Conservation (phyloP, 1,140 invertebrate genomes). For the Lasioglossum albipes region DNA sequence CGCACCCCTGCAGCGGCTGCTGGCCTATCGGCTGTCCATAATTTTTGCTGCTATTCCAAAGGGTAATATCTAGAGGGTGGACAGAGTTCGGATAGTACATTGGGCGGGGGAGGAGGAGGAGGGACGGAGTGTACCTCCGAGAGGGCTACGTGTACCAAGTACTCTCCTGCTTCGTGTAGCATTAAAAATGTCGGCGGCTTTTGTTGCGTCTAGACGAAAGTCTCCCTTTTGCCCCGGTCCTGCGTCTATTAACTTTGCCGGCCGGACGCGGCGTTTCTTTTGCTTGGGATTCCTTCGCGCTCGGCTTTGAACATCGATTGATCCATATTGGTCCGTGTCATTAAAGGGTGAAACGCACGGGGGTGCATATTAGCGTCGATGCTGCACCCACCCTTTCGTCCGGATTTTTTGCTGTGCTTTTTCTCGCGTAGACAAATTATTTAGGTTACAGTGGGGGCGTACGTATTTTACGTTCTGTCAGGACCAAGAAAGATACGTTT, state of each 20-base stretch:
- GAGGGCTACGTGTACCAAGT: constrained; percentile 60
- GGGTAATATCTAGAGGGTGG: constrained; percentile 67
- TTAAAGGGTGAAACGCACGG: constrained; percentile 6
- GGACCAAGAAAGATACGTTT: too few relatives aligned
- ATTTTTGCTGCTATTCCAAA: constrained; percentile 74
- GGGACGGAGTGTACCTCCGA: constrained; percentile 37
- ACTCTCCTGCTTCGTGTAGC: constrained; percentile 58
- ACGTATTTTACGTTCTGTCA: too few relatives aligned
- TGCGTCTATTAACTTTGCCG: constrained; percentile 20
- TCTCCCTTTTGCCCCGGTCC: constrained; percentile 20
- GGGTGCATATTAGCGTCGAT: neutral
- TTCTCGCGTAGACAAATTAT: too few relatives aligned
- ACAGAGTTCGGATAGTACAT: too few relatives aligned
- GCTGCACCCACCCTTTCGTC: neutral
- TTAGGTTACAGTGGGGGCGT: too few relatives aligned
- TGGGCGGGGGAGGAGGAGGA: constrained; percentile 26
- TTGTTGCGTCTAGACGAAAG: constrained; percentile 56
- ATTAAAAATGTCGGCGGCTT: constrained; percentile 63
- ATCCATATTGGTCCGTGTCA: constrained; percentile 12
- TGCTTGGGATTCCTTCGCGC: constrained; percentile 9
- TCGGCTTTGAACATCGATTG: constrained; percentile 14
- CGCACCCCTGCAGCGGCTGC: constrained; percentile 73
- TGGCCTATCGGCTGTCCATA: constrained; percentile 72
- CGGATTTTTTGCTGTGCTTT: neutral
- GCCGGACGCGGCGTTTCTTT: constrained; percentile 18